Base-by-base conservation (phyloP, 2,888 invertebrate species). In the Vanessa cardui region DNA sequence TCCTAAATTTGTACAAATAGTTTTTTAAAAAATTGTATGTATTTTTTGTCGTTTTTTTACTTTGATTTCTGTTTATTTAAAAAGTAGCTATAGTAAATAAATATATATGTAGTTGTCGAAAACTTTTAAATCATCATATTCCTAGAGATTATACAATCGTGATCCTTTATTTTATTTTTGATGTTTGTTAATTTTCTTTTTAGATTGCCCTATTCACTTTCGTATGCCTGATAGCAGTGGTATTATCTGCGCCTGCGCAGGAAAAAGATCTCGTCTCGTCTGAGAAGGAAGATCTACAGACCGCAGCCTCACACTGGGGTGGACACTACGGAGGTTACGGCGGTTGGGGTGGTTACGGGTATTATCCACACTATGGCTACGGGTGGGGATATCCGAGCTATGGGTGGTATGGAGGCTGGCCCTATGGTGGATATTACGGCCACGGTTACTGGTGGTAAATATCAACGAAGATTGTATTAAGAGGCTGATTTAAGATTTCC, bases 281-380 rank as follows among this genome's bases (percentile, higher is more conserved):
- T 3, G 88, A 86, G 4, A 86, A 88, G 21, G 89, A 87, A 16
- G 92, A 92, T 72, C 78, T 93, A 1, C 88, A 91, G 71, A 83
- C 91, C 0, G 89, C 89, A 0, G 93, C 92, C 0, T 85, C 92
- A 0, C 87, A 87, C 67, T 92, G 78, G 18, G 80, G 80, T 20
- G 72, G 76, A 9, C 71, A 75, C 52, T 80, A 75, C 69, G 74
- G 78, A 50, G 81, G 81, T 2, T 79, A 80, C 62, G 72, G 74
- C 39, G 69, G 74, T 12, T 76, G 75, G 60, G 74, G 76, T 45
- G 69, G 63, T 62, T 73, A 74, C 39, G 54, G 54, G 1, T 54
- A 47, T 18, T 73, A 74, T 59, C 76, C 77, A 8, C 64, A 68
- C 44, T 75, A 77, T 58, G 74, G 77, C 4, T 70, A 77, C 58